Evolutionary conservation across 2,113 vertebrate species (phyloP).

Genomic region (Coryphaenoides rupestris): DNA sequence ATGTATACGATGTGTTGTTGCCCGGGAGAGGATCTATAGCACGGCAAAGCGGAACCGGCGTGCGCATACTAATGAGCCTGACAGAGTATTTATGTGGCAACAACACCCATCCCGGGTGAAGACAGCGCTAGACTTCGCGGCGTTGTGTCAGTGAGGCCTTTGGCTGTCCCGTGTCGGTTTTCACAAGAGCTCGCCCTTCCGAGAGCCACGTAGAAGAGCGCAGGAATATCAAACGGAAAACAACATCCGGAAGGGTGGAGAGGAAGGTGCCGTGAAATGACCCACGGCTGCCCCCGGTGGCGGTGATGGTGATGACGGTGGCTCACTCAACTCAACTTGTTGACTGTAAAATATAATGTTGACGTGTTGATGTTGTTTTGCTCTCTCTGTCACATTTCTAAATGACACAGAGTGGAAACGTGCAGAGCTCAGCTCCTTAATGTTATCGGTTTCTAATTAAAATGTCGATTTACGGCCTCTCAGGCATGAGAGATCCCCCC

Average conservation of each 20-base stretch:
- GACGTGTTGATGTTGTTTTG: no score
- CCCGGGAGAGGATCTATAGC: not conserved
- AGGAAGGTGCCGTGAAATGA: no score
- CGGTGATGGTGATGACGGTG: constrained; percentile 22
- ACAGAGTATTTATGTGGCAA: constrained; percentile 21
- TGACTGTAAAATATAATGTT: constrained; percentile 32
- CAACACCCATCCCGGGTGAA: not conserved
- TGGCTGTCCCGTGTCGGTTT: constrained; percentile 3
- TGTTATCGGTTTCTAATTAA: constrained; percentile 27
- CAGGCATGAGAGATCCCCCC: constrained; percentile 30
- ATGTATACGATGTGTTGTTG: not conserved
- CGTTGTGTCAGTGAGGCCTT: constrained; percentile 8
- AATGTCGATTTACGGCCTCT: constrained; percentile 40
- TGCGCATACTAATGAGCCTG: constrained; percentile 6
- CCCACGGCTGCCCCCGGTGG: no score
- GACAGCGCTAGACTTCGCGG: constrained; percentile 17
- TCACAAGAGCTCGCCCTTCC: constrained; percentile 20
- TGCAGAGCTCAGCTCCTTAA: constrained; percentile 14
- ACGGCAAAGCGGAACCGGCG: not conserved
- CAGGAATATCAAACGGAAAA: constrained; percentile 37
- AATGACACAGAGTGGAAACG: constrained; percentile 30
- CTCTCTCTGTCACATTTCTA: constrained; percentile 8
- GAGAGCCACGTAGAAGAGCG: constrained; percentile 20
- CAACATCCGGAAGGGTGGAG: constrained; percentile 28
- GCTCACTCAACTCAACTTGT: constrained; percentile 20